These are phyloP conservation scores for Stenopsyche tienmushanensis DNA, from an alignment of 1,140 invertebrate species.

Conservation along the genomic window DNA sequence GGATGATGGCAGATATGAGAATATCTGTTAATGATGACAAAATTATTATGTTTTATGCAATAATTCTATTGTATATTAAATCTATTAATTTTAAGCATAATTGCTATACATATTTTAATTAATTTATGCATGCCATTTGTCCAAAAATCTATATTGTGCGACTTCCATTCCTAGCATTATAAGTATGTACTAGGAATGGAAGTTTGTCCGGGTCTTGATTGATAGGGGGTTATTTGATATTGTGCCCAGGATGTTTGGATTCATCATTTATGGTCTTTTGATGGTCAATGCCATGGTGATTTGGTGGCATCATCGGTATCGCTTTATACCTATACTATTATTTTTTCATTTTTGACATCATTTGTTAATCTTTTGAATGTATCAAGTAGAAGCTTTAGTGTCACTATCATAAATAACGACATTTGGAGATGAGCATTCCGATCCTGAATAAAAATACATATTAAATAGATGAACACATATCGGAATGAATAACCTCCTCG, in stretches of 20 bases:
- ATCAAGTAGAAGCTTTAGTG: background rate
- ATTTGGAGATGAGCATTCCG: background rate
- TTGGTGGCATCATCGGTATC: background rate
- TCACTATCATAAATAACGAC: background rate
- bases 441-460: no score
- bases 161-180: no score
- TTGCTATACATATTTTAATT: no score
- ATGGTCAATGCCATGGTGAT: conserved; percentile 12
- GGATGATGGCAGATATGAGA: no score
- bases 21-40: no score
- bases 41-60: no score
- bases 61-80: no score
- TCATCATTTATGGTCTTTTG: conserved; percentile 3
- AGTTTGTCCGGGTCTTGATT: conserved; percentile 9
- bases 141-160: no score
- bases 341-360: background rate
- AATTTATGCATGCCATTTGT: background rate
- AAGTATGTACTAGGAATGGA: no score
- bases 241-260: conserved; percentile 3
- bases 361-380: conserved; percentile 3
- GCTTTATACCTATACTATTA: background rate
- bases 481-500: no score
- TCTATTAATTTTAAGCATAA: no score
- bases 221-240: conserved; percentile 13
- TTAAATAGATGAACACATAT: no score